These are phyloP conservation scores for Hemithea aestivaria DNA, from an alignment of 2,888 invertebrate species.

Conservation along the genomic window DNA sequence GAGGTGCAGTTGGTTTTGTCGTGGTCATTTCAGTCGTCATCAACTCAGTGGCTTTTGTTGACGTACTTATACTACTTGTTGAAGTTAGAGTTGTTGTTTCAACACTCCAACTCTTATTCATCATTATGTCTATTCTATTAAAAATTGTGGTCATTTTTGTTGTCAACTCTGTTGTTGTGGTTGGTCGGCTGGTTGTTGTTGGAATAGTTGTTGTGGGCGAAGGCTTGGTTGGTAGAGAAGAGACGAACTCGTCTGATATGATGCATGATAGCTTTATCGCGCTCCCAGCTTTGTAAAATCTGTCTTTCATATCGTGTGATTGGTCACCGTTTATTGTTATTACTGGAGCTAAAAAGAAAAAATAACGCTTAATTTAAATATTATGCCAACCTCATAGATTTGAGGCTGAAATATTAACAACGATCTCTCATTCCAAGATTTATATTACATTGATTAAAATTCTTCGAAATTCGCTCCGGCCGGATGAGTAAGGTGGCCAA, in stretches of 20 bases:
- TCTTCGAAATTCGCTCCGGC: too few relatives aligned
- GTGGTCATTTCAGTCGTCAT: conserved; percentile 50
- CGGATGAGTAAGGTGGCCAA: too few relatives aligned
- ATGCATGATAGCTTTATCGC: conserved; percentile 84
- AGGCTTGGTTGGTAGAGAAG: conserved; percentile 49
- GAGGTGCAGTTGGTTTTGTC: conserved; percentile 43
- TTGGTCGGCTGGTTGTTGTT: conserved; percentile 46
- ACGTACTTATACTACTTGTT: conserved; percentile 68
- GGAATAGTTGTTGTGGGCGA: conserved; percentile 44
- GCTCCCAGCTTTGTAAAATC: conserved; percentile 87
- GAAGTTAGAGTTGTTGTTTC: conserved; percentile 68
- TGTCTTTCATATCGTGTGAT: conserved; percentile 83
- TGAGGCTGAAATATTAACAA: too few relatives aligned
- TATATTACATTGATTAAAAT: too few relatives aligned
- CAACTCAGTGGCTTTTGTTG: conserved; percentile 46
- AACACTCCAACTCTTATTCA: conserved; percentile 76
- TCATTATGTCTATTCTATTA: conserved; percentile 72
- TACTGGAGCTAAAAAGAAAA: conserved; percentile 80
- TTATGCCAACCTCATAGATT: too few relatives aligned
- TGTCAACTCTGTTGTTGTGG: conserved; percentile 64
- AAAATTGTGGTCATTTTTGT: conserved; percentile 68
- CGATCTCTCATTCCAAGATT: too few relatives aligned
- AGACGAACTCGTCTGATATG: conserved; percentile 66
- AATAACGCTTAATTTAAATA: too few relatives aligned
- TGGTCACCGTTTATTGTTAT: conserved; percentile 85